Percentiles rank a stretch among this genome's conserved stretches.
These are phyloP conservation scores for Lymantria dispar DNA, from an alignment of 2,888 invertebrate species.

Conservation along the genomic window DNA sequence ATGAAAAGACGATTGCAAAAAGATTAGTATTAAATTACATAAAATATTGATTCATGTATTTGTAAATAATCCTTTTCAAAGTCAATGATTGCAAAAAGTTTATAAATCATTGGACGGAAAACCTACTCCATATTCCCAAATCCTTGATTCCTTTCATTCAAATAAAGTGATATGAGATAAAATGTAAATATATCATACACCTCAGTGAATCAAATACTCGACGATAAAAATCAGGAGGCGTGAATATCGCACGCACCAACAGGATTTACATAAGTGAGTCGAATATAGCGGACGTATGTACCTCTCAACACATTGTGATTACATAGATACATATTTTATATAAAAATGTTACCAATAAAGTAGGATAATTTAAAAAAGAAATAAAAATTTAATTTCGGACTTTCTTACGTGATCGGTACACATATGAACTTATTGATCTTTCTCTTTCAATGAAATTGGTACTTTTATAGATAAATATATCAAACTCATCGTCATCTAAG, in stretches of 20 bases:
- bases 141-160: constrained; percentile 25
- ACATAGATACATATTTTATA: constrained; percentile 21
- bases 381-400: too few relatives aligned
- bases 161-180: constrained; percentile 37
- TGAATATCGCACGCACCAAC: constrained; percentile 53
- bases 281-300: constrained; percentile 30
- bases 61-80: too few relatives aligned
- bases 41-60: too few relatives aligned
- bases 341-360: constrained; percentile 13
- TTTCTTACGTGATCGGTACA: too few relatives aligned
- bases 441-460: too few relatives aligned
- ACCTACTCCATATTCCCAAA: constrained; percentile 20
- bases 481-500: too few relatives aligned
- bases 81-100: constrained; percentile 1
- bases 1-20: too few relatives aligned
- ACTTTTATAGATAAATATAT: too few relatives aligned
- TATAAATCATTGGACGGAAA: constrained; percentile 17
- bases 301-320: constrained; percentile 31
- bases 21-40: too few relatives aligned
- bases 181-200: constrained; percentile 53
- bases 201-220: constrained; percentile 44
- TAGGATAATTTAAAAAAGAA: too few relatives aligned
- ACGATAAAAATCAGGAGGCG: constrained; percentile 55
- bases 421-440: too few relatives aligned
- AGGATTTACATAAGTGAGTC: constrained; percentile 48